phyloP scores from a whole-genome alignment of 2,797 vertebrate genomes.

The Silurus lanzhouensis region DNA sequence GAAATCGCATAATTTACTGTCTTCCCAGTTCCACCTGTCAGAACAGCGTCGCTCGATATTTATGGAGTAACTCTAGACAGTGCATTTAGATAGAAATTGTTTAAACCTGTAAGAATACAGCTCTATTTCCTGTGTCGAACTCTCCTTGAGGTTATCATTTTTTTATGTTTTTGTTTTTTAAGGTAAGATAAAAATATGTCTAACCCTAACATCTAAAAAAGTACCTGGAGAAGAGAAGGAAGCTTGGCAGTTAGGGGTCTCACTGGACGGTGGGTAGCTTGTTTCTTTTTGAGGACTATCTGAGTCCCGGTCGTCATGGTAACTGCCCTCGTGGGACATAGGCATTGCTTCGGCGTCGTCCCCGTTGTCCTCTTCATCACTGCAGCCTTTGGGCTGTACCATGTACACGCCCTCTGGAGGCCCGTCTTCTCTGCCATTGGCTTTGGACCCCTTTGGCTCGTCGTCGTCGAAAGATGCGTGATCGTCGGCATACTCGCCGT shows the following conservation, averaged over 20 bases:
- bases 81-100: slow-evolving; percentile 65
- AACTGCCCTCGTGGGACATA: slow-evolving; percentile 76
- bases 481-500: slow-evolving; percentile 94
- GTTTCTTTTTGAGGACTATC: slow-evolving; percentile 79
- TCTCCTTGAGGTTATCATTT: slow-evolving; percentile 46
- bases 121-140: slow-evolving; percentile 50
- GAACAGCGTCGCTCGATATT: slow-evolving; percentile 72
- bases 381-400: slow-evolving; percentile 96
- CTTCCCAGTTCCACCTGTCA: slow-evolving; percentile 66
- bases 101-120: slow-evolving; percentile 66
- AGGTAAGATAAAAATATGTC: slow-evolving; percentile 42
- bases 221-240: slow-evolving; percentile 80
- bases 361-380: slow-evolving; percentile 88
- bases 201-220: slow-evolving; percentile 36
- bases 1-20: slow-evolving; percentile 66
- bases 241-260: slow-evolving; percentile 75
- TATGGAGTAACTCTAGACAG: slow-evolving; percentile 70
- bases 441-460: slow-evolving; percentile 71
- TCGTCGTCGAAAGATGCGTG: slow-evolving; percentile 66
- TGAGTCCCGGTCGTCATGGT: slow-evolving; percentile 80
- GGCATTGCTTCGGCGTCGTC: slow-evolving; percentile 71
- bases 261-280: slow-evolving; percentile 72
- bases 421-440: slow-evolving; percentile 73
- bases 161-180: slow-evolving; percentile 50
- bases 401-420: slow-evolving; percentile 96